Base-by-base conservation (phyloP, 2,113 vertebrate genomes). In the Tetrax tetrax region DNA sequence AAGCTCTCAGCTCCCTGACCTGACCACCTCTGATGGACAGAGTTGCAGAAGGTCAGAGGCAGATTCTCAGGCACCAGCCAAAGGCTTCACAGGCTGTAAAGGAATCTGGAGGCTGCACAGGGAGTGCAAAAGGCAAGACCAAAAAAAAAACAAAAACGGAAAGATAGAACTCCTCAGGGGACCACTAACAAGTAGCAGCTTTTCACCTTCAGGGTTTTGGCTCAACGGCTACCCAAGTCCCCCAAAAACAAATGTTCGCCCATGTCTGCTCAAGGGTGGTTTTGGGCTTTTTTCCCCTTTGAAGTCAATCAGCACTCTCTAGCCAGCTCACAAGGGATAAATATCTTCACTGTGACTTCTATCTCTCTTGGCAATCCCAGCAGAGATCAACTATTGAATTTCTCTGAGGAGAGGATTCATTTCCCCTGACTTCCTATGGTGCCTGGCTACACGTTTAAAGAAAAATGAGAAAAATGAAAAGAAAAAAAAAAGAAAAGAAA, bases 11-110 rank as follows among this genome's bases (percentile, higher is more conserved):
- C 56, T 82, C 45, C 63, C n/a, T 50, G 38, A 20, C 83, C 72
- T 21, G 12, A 78, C n/a, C 41, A 13, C 7, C 18, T n/a, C 29
- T 0, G 2, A 78, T 41, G 3, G 3, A 63, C 0, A 4, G n/a
- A 10, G 17, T 56, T 38, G 29, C 28, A 24, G 33, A 68, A 27
- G 50, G 15, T 12, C 71, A 91, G 43, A 60, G n/a, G 24, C 31
- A 57, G 47, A 31, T 31, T 53, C 22, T 66, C 53, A 63, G 17
- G 38, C 60, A 68, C 9, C 51, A 71, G 20, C 16, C 76, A 87
- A 94, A 60, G 6, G 27, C 61, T 45, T 48, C 29, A 24, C 1
- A 2, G 16, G 27, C 29, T 51, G n/a, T 38, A 72, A 56, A 66
- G 20, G 22, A 33, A 83, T 21, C 14, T 22, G 51, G 59, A 12